Percentiles rank a stretch among this genome's conserved stretches.
These are phyloP conservation scores for Prunella himalayana DNA, from an alignment of 2,113 vertebrate genomes.

Conservation along the genomic window DNA sequence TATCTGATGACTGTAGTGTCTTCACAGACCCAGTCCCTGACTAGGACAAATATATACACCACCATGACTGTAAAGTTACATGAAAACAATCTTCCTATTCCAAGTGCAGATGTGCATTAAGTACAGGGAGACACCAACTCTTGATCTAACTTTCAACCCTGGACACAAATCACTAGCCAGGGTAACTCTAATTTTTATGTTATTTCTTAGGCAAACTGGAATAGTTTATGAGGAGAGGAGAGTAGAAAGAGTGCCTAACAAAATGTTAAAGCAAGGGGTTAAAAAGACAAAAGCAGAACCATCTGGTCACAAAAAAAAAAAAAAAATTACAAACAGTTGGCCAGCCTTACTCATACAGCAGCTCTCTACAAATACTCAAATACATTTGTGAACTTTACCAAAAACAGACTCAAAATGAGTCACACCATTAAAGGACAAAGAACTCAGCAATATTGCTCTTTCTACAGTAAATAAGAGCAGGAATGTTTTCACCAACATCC, in stretches of 20 bases:
- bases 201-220: background rate
- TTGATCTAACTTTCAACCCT: background rate
- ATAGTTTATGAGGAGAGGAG: background rate
- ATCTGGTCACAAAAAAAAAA: background rate
- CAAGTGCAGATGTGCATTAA: background rate
- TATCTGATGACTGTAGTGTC: background rate
- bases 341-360: background rate
- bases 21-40: background rate
- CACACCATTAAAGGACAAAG: background rate
- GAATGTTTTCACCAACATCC: background rate
- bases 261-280: background rate
- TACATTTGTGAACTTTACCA: slow-evolving; percentile 1
- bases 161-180: background rate
- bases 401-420: slow-evolving; percentile 27
- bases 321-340: background rate
- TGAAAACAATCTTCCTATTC: background rate
- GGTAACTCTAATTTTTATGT: background rate
- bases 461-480: background rate
- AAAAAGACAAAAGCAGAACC: slow-evolving; percentile 8
- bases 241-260: background rate
- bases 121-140: background rate
- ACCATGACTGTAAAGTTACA: background rate
- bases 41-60: background rate
- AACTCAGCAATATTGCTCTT: background rate
- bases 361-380: background rate